Base-by-base conservation (phyloP, 1,140 invertebrate species). In the Manduca sexta region DNA sequence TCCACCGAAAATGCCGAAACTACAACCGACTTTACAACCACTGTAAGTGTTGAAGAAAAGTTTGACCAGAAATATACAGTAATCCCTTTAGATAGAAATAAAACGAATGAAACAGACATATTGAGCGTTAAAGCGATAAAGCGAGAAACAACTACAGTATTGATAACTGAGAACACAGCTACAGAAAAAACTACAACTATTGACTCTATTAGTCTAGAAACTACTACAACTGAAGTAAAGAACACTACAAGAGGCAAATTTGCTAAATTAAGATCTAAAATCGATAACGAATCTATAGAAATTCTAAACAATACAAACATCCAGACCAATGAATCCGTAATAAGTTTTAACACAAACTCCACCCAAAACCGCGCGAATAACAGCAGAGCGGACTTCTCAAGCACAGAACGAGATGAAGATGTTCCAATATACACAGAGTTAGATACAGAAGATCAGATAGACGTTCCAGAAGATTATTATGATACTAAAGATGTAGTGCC, bases 401-500 rank as follows among this genome's bases (percentile, higher is more conserved):
- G 62, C 50, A 56, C 42, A 26, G 68, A 71, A 14, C 41, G 41
- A 34, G 55, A 61, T 8, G 49, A 60, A 45, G 76, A 82, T 4
- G 64, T 82, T 0, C 74, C 74, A 45, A 56, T 80, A 17, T 83
- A 70, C 16, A 77, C 77, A 51, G 75, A 76, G 56, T 45, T 83
- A 44, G 79, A 85, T 48, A 49, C 65, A 55, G 77, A 76, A 56
- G 68, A 71, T n/a, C 43, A 56, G 17, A 56, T 54, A 12, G 77
- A 80, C 8, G 75, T 85, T 0, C 79, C 82, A 42, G 82, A 85
- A 62, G 82, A 85, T 71, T 85, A 85, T 38, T 85, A 85, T 37
- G 82, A 85, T 49, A 50, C 68, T 4, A 85, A 83, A 61, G 82
- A 85, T 39, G 49, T 83, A 0, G 65, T 85, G 0, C 76, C 79